Evolutionary conservation across 2,113 vertebrate species (phyloP), one percentile per base, ranked within the genome.

Genomic region (Coreoperca whiteheadi): DNA sequence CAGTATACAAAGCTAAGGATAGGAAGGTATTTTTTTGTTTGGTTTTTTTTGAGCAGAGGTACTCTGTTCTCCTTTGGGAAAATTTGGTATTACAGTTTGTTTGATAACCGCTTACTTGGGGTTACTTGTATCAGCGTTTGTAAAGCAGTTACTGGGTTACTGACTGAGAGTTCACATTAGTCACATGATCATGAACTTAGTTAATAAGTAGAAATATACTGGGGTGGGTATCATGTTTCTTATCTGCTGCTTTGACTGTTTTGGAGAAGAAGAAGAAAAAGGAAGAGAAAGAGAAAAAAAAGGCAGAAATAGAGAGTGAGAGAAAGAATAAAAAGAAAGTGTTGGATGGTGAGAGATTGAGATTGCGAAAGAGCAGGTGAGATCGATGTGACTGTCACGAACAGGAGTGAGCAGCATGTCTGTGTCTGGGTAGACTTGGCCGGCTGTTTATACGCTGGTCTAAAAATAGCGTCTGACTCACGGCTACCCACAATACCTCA

Each of bases 401-500:
- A 66, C 84, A 76, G 57, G 67, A 83, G 79, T 8, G 67, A 88
- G 77, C 7, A n/a, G 80, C 16, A n/a, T 2, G 74, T 84, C 86
- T 92, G 91, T 90, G 90, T 90, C 91, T 91, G 91, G 91, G 90
- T 90, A 94, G 92, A 92, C 71, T 86, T 64, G 74, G 87, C 64
- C 57, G 66, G 39, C 88, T 91, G 90, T 92, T 93, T 92, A 91
- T 93, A 87, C 64, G 80, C 83, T 9, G 0, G 3, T 75, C 93
- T 95, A 94, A 93, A 93, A 94, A 94, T 95, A 95, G 92, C 84
- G 6, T 74, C 83, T 94, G 93, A 93, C 93, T 93, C 92, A 91
- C 77, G 77, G 82, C 91, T 93, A 91, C 86, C 93, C 92, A 94
- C 92, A 94, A 93, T 93, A 88, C 91, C 88, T 90, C 88, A 90